Percentiles rank a stretch among this genome's conserved stretches.
Conservation (phyloP, 2,113 vertebrate species). For the Periophthalmodon schlosseri region DNA sequence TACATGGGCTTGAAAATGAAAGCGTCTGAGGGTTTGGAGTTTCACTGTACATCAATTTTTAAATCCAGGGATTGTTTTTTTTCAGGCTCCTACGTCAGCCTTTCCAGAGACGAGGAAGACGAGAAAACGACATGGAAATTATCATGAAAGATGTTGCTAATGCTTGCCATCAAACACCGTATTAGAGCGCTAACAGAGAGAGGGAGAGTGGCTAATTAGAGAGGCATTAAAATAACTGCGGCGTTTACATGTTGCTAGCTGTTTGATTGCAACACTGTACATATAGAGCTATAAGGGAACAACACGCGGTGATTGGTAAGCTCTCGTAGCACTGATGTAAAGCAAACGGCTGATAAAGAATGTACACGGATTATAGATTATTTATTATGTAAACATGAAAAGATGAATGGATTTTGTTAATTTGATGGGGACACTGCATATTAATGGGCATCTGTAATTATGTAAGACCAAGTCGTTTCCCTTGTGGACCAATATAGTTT, state of each 20-base stretch:
- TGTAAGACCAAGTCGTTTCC: too few relatives aligned
- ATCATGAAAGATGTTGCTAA: conserved; percentile 15
- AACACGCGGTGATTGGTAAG: background rate
- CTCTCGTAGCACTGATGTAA: background rate
- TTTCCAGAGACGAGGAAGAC: conserved; percentile 8
- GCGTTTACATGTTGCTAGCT: background rate
- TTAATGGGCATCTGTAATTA: too few relatives aligned
- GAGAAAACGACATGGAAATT: conserved; percentile 2
- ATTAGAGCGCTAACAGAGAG: background rate
- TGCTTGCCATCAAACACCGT: conserved; percentile 7
- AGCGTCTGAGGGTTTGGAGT: conserved; percentile 76
- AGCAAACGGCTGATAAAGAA: background rate
- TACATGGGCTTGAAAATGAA: conserved; percentile 79
- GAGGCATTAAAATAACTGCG: background rate
- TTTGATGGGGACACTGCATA: too few relatives aligned
- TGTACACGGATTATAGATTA: background rate
- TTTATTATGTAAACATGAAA: background rate
- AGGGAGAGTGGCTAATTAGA: background rate
- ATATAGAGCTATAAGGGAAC: background rate
- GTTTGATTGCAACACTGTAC: background rate
- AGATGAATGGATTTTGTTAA: too few relatives aligned
- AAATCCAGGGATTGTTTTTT: conserved; percentile 70
- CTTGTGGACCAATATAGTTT: too few relatives aligned
- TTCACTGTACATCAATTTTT: conserved; percentile 78
- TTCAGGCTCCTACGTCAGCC: conserved; percentile 44